Evolutionary conservation across 2,113 vertebrate genomes (phyloP).

Genomic region (Bos taurus): ARS-UCD2.0 NC_037357.1:109246501-109247000

Average conservation of each 20-base stretch:
- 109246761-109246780: background rate
- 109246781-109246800: background rate
- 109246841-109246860: background rate
- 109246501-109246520: background rate
- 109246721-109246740: background rate
- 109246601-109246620: background rate
- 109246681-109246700: background rate
- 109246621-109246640: background rate
- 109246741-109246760: background rate
- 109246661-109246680: background rate
- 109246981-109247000: background rate
- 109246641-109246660: background rate
- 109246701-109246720: background rate
- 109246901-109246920: background rate
- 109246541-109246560: background rate
- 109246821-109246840: background rate
- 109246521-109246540: background rate
- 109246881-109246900: conserved; percentile 20
- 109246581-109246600: background rate
- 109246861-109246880: background rate
- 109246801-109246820: conserved; percentile 21
- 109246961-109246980: background rate
- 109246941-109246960: background rate
- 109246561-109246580: background rate
- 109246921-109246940: background rate